Evolutionary conservation across 2,113 vertebrate genomes (phyloP).

Genomic region (Lophura nycthemera): DNA sequence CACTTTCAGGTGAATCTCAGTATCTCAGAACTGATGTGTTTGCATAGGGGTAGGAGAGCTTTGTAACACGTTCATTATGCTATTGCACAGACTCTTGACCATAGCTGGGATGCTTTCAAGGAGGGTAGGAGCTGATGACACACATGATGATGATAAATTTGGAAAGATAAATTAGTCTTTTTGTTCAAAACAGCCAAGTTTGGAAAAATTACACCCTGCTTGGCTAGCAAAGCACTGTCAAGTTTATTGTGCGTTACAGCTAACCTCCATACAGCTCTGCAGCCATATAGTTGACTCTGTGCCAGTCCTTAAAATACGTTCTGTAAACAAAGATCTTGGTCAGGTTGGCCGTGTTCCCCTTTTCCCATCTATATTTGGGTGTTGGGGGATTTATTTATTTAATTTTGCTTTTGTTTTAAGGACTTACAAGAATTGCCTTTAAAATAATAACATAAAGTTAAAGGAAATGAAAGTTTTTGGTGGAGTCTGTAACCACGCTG

Average conservation of each 20-base stretch:
- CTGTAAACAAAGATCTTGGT: constrained; percentile 42
- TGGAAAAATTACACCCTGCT: constrained; percentile 57
- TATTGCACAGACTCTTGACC: constrained; percentile 7
- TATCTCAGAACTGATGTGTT: not conserved
- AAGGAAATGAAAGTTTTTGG: constrained; percentile 21
- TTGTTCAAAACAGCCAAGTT: constrained; percentile 28
- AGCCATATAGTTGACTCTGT: not conserved
- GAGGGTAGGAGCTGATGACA: not conserved
- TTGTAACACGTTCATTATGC: not conserved
- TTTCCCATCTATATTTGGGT: constrained; percentile 8
- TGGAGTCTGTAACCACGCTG: not conserved
- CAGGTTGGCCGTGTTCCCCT: constrained; percentile 25
- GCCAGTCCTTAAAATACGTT: constrained; percentile 52
- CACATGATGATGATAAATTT: constrained; percentile 26
- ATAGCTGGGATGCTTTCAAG: not conserved
- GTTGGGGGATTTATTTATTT: not conserved
- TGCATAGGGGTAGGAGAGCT: not conserved
- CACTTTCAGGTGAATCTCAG: constrained; percentile 9
- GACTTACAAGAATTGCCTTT: not conserved
- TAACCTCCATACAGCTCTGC: constrained; percentile 32
- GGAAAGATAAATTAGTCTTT: constrained; percentile 42
- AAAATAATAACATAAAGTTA: not conserved
- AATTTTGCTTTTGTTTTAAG: constrained; percentile 22
- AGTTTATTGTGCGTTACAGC: constrained; percentile 46
- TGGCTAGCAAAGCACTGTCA: constrained; percentile 30